Evolutionary conservation across 1,140 invertebrate species (phyloP), one percentile per base, ranked within the genome.

Genomic region (Drosophila serrata): DNA sequence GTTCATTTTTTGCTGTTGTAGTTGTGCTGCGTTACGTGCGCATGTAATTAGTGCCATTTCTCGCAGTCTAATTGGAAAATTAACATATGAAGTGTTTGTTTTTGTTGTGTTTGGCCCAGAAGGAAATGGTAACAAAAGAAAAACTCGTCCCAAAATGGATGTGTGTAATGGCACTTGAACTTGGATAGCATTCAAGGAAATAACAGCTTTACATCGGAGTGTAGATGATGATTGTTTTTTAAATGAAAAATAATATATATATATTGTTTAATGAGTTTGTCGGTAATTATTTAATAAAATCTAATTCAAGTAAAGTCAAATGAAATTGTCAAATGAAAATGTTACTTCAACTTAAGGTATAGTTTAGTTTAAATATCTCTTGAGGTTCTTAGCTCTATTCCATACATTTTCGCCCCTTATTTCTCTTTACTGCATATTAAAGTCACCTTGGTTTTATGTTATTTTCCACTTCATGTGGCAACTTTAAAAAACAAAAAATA

Each of bases 71-170:
- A 90, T 90, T 90, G 78, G 78, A 90, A 90, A 90, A 90, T 90
- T 90, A 90, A 90, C 86, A 90, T 90, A 90, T 90, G 81, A 90
- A 90, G 85, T 85, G 85, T 75, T 85, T 90, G 81, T 81, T 62
- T 78, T 77, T 77, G 58, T 58, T 69, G 51, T 6, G 39, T 31
- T 45, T 46, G 19, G 37, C 37, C 61, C 67, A 67, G 37, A 39
- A 70, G 63, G 59, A 53, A 43, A 74, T 68, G 67, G n/a, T n/a
- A n/a, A n/a, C 49, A 43, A 59, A 24, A 45, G 24, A 65, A 63
- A 63, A 75, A 60, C 40, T 60, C 60, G 33, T 22, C n/a, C 37
- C 31, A 69, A 81, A 79, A 79, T 57, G 48, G 46, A 65, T 74
- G 43, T 74, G 43, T 75, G 55, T 65, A 81, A 65, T 39, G 59